Evolutionary conservation across 2,113 vertebrate genomes (phyloP).

Genomic region (Bostrychus sinensis): DNA sequence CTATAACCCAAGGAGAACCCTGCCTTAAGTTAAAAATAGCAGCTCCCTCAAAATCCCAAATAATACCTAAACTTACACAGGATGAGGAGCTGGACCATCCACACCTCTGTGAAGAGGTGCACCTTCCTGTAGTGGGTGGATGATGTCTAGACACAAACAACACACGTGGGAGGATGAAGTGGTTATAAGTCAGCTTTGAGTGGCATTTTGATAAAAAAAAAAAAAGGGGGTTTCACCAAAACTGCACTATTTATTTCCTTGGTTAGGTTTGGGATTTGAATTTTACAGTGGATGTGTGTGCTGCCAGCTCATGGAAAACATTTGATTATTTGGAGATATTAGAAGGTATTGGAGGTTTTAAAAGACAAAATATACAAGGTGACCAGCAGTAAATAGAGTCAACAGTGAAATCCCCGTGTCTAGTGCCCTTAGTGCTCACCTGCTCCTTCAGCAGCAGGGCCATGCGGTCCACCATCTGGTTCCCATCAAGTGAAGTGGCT

Average conservation of each 20-base stretch:
- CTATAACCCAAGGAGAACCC: no score
- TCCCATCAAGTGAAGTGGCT: constrained; percentile 91
- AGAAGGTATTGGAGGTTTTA: not conserved
- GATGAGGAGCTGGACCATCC: constrained; percentile 89
- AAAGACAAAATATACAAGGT: not conserved
- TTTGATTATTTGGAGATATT: no score
- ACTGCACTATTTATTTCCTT: no score
- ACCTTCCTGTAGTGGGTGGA: constrained; percentile 96
- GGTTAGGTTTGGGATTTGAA: no score
- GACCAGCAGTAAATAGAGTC: not conserved
- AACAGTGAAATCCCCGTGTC: not conserved
- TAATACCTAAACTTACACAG: constrained; percentile 93
- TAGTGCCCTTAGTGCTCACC: constrained; percentile 68
- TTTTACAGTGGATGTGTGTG: not conserved
- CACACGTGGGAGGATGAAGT: not conserved
- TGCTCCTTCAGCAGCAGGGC: constrained; percentile 93
- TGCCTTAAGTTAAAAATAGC: no score
- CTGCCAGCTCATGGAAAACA: not conserved
- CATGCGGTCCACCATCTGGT: constrained; percentile 93
- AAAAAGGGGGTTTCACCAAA: no score
- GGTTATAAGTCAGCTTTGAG: constrained; percentile 9
- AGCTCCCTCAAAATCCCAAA: no score
- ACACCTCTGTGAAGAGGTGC: constrained; percentile 91
- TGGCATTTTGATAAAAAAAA: not conserved
- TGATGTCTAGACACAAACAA: constrained; percentile 78